A percentile compares a stretch with the other conserved stretches of the same genome.
These are phyloP conservation scores for Sciaenops ocellatus DNA, from an alignment of 2,797 vertebrate species.

Conservation along the genomic window DNA sequence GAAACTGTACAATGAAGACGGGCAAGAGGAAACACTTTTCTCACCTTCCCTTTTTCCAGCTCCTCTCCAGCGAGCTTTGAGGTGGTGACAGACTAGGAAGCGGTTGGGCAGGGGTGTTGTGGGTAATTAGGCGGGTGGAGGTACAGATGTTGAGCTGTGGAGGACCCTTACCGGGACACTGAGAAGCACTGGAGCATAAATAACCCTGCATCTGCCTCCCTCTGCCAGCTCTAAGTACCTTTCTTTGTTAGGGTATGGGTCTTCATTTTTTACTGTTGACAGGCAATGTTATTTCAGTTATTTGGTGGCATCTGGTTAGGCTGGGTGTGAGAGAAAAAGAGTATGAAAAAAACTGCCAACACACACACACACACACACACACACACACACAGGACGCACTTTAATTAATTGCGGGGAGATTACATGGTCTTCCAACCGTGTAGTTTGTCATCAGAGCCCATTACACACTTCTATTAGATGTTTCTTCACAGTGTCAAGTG, in stretches of 20 bases:
- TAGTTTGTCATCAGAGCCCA: constrained; percentile 99
- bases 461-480: constrained; percentile 99
- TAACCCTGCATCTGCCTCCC: constrained; percentile 94
- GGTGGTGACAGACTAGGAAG: constrained; percentile 87
- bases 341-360: constrained; percentile 42
- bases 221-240: constrained; percentile 91
- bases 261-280: constrained; percentile 99
- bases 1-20: constrained; percentile 33
- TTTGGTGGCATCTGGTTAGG: constrained; percentile 97
- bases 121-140: constrained; percentile 91
- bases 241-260: constrained; percentile 94
- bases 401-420: constrained; percentile 99
- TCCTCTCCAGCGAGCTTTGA: constrained; percentile 67
- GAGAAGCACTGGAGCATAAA: constrained; percentile 85
- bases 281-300: constrained; percentile 95
- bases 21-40: constrained; percentile 31
- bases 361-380: constrained; percentile 39
- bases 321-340: constrained; percentile 68
- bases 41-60: constrained; percentile 55
- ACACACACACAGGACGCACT: constrained; percentile 88
- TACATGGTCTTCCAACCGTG: constrained; percentile 99
- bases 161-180: constrained; percentile 86
- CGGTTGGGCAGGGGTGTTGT: constrained; percentile 84
- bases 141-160: constrained; percentile 92
- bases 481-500: constrained; percentile 99